Percentiles rank a stretch among this genome's conserved stretches.
Evolutionary conservation across 1,140 invertebrate genomes (phyloP).

Genomic region (Ctenoplectra terminalis): DNA sequence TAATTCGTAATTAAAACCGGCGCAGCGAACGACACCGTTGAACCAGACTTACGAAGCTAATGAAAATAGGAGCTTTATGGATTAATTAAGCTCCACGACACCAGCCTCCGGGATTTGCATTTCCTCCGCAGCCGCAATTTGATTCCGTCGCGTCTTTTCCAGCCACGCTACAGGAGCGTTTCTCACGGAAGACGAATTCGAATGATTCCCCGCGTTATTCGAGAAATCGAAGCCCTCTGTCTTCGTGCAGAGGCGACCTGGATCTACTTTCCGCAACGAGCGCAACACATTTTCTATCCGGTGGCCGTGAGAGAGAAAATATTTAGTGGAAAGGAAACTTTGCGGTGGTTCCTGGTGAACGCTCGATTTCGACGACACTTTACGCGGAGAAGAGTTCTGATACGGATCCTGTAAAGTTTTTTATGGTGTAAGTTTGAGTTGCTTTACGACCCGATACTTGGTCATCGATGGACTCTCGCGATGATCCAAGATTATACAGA

Average conservation of each 20-base stretch:
- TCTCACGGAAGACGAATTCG: constrained; percentile 19
- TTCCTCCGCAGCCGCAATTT: constrained; percentile 9
- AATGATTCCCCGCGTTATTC: constrained; percentile 22
- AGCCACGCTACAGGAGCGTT: not conserved
- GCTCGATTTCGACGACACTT: not conserved
- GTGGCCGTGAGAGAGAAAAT: not conserved
- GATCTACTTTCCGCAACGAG: not conserved
- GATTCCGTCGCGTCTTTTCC: not conserved
- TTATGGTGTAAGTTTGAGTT: not conserved
- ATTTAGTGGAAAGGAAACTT: not conserved
- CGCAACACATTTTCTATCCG: not conserved
- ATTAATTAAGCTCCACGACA: constrained; percentile 38
- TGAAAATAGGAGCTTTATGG: constrained; percentile 50
- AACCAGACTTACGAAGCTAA: constrained; percentile 36
- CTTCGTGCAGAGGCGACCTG: not conserved
- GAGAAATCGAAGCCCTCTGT: not conserved
- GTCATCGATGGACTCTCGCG: not conserved
- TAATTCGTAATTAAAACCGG: constrained; percentile 38
- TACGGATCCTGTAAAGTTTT: not conserved
- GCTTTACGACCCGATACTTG: not conserved
- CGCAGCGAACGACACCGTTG: not conserved
- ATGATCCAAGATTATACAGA: not conserved
- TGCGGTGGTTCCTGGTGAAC: not conserved
- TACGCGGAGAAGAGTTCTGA: not conserved
- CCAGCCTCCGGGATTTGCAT: not conserved